Evolutionary conservation across 2,797 vertebrate genomes (phyloP).

Genomic region (Acanthurus lineatus): DNA sequence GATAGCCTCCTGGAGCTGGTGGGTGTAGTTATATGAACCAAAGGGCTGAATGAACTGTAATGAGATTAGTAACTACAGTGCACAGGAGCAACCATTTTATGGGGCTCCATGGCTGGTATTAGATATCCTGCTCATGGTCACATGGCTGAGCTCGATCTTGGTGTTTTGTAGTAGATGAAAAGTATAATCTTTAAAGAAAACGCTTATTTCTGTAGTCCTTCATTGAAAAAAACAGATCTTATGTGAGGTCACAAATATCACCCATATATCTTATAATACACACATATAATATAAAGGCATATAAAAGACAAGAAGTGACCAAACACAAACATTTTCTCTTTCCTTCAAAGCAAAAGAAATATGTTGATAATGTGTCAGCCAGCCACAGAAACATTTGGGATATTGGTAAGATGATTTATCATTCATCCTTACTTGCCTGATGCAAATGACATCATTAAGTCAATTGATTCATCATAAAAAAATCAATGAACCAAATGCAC

Average conservation of each 20-base stretch:
- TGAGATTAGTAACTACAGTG: conserved; percentile 76
- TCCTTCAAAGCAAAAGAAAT: too few species aligned
- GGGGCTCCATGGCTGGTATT: conserved; percentile 56
- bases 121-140: conserved; percentile 51
- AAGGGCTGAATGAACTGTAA: conserved; percentile 72
- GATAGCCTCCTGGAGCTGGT: conserved; percentile 65
- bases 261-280: conserved; percentile 22
- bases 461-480: too few species aligned
- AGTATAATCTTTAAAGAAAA: conserved; percentile 45
- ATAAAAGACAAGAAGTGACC: background rate
- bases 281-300: background rate
- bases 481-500: too few species aligned
- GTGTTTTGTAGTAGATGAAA: conserved; percentile 26
- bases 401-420: too few species aligned
- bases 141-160: conserved; percentile 46
- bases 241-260: conserved; percentile 11
- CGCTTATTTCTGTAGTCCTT: conserved; percentile 14
- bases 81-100: conserved; percentile 69
- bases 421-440: too few species aligned
- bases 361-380: too few species aligned
- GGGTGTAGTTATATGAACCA: conserved; percentile 67
- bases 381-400: too few species aligned
- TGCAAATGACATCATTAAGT: too few species aligned
- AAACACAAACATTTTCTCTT: background rate
- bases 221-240: conserved; percentile 18